phyloP scores from a whole-genome alignment of 2,888 invertebrate species.

The Hydrotaea cyrtoneurina region DNA sequence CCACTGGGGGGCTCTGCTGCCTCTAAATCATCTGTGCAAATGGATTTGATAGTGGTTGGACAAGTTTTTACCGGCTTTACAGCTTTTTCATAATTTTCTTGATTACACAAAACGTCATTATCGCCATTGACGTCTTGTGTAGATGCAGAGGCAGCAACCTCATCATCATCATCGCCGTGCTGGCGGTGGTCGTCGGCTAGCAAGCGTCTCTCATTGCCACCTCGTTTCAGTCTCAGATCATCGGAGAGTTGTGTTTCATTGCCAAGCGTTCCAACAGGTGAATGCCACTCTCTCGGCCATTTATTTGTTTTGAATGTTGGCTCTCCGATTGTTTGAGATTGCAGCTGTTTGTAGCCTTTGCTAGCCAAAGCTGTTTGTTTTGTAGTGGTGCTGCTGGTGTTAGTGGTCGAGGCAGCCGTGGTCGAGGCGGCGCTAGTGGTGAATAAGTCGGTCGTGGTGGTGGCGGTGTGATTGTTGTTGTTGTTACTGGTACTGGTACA shows the following conservation, averaged over 20 bases:
- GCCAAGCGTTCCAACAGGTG: slow-evolving; percentile 24
- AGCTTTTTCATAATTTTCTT: slow-evolving; percentile 51
- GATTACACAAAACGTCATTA: slow-evolving; percentile 45
- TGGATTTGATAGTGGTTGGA: slow-evolving; percentile 53
- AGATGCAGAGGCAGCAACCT: slow-evolving; percentile 29
- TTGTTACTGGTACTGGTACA: slow-evolving; percentile 32
- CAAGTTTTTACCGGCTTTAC: slow-evolving; percentile 68
- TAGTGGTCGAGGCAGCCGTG: slow-evolving; percentile 23
- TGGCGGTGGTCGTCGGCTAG: slow-evolving; percentile 26
- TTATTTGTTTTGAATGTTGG: slow-evolving; percentile 69
- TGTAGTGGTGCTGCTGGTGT: slow-evolving; percentile 41
- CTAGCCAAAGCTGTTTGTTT: slow-evolving; percentile 65
- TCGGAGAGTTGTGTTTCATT: slow-evolving; percentile 44
- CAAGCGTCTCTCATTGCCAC: slow-evolving; percentile 55
- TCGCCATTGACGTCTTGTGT: slow-evolving; percentile 25
- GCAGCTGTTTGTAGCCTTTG: slow-evolving; percentile 62
- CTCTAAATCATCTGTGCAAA: slow-evolving; percentile 61
- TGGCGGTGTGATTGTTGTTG: slow-evolving; percentile 15
- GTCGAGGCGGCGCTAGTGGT: not conserved
- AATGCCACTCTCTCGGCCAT: slow-evolving; percentile 26
- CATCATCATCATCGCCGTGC: not conserved
- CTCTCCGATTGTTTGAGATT: slow-evolving; percentile 64
- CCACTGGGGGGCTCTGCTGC: slow-evolving; percentile 34
- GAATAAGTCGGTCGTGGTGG: not conserved
- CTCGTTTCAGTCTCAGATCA: slow-evolving; percentile 49